Evolutionary conservation across 2,888 invertebrate species (phyloP).

Genomic region (Standfussiana lucernea): DNA sequence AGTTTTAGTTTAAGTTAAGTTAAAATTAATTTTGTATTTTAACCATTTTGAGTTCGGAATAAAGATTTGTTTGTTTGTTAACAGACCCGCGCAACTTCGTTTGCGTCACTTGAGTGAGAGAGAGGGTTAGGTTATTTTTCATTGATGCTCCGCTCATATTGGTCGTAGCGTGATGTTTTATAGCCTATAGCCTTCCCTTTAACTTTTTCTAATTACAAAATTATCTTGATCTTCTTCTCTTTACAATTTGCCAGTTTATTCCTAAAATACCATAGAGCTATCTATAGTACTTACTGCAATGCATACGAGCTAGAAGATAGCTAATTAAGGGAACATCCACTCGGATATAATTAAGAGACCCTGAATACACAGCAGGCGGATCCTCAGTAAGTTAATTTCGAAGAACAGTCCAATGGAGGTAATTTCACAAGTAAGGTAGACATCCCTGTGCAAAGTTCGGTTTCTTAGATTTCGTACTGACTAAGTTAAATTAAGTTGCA

Average conservation of each 20-base stretch:
- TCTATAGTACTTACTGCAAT: slow-evolving; percentile 10
- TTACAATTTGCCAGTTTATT: background rate
- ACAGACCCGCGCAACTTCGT: too few species aligned
- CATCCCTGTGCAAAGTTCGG: slow-evolving; percentile 31
- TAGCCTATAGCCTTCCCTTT: too few species aligned
- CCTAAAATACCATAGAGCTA: background rate
- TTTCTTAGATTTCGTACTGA: slow-evolving; percentile 21
- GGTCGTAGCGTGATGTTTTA: too few species aligned
- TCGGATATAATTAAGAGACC: slow-evolving; percentile 62
- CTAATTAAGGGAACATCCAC: slow-evolving; percentile 63
- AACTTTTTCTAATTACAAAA: background rate
- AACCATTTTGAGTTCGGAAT: too few species aligned
- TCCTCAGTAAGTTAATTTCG: slow-evolving; percentile 46
- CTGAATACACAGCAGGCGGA: slow-evolving; percentile 15
- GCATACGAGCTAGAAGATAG: slow-evolving; percentile 35
- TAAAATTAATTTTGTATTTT: too few species aligned
- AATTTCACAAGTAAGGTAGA: slow-evolving; percentile 27
- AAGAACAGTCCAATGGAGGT: slow-evolving; percentile 28
- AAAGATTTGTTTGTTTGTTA: too few species aligned
- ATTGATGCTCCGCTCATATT: too few species aligned
- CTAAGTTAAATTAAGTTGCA: slow-evolving; percentile 55
- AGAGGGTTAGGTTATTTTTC: too few species aligned
- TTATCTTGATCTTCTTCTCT: background rate
- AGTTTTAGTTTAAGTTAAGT: too few species aligned
- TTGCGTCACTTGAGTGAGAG: too few species aligned